phyloP scores from a whole-genome alignment of 2,113 vertebrate species.

The Dipodomys merriami region DNA sequence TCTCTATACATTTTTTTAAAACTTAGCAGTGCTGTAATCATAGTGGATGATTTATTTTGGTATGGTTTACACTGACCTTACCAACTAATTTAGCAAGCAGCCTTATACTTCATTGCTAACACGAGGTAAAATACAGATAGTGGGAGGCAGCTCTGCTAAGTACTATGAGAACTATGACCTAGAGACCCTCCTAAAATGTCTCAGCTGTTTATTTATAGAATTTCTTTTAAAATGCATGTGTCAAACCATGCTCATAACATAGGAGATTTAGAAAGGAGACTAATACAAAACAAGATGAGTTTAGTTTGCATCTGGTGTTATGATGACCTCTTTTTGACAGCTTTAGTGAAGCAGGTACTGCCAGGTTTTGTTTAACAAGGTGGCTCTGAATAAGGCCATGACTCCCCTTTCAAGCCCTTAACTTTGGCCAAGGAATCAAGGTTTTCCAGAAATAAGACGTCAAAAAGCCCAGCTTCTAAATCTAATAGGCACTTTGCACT shows the following conservation, averaged over 20 bases:
- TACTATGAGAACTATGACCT: background rate
- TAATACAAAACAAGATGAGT: constrained; percentile 8
- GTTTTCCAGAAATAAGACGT: constrained; percentile 13
- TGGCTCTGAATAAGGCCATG: constrained; percentile 59
- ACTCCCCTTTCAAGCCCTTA: background rate
- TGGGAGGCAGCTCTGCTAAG: background rate
- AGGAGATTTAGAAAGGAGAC: constrained; percentile 10
- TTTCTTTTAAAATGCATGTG: constrained; percentile 29
- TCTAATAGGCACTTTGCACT: background rate
- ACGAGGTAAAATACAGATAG: background rate
- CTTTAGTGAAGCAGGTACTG: constrained; percentile 56
- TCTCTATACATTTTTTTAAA: background rate
- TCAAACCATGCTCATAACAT: background rate
- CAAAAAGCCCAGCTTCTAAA: background rate
- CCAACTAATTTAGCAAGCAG: background rate
- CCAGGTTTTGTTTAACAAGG: constrained; percentile 64
- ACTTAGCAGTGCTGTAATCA: background rate
- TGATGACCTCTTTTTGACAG: background rate
- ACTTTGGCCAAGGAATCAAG: background rate
- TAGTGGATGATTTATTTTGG: constrained; percentile 23
- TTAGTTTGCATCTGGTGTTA: constrained; percentile 33
- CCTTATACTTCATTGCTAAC: background rate
- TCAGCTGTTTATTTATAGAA: constrained; percentile 19
- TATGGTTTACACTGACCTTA: background rate
- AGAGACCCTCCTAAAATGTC: background rate